Evolutionary conservation across 1,140 invertebrate species (phyloP).

Genomic region (Zaprionus ornatus): DNA sequence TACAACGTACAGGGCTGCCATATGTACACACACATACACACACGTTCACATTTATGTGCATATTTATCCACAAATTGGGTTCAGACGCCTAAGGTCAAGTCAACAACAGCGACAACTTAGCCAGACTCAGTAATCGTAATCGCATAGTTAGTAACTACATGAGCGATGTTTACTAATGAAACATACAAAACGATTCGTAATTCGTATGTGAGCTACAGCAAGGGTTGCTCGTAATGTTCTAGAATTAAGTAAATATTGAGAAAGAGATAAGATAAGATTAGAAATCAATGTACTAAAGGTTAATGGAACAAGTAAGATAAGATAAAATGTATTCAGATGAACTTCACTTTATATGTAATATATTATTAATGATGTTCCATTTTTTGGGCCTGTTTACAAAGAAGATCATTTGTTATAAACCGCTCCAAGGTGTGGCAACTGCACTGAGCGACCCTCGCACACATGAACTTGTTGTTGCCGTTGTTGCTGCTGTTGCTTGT

Average conservation of each 20-base stretch:
- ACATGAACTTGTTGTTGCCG: slow-evolving; percentile 17
- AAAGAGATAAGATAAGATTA: slow-evolving; percentile 30
- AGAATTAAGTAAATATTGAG: slow-evolving; percentile 5
- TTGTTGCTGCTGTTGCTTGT: slow-evolving; percentile 55
- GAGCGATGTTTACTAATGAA: slow-evolving; percentile 74
- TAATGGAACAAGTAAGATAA: slow-evolving; percentile 8
- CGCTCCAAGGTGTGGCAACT: not conserved
- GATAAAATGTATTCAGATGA: not conserved
- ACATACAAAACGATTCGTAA: slow-evolving; percentile 60
- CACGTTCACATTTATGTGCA: slow-evolving; percentile 26
- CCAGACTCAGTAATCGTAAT: slow-evolving; percentile 60
- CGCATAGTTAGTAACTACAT: slow-evolving; percentile 76
- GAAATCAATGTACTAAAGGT: not conserved
- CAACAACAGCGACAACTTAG: slow-evolving; percentile 38
- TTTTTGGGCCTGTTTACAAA: not conserved
- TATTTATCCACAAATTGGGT: slow-evolving; percentile 72
- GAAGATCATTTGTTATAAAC: not conserved
- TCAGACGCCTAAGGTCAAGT: slow-evolving; percentile 76
- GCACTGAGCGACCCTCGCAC: slow-evolving; percentile 26
- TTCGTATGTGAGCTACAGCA: slow-evolving; percentile 31
- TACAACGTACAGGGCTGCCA: slow-evolving; percentile 13
- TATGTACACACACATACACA: slow-evolving; percentile 27
- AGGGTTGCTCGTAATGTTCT: slow-evolving; percentile 41
- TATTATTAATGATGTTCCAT: not conserved
- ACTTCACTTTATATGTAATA: not conserved